These are phyloP conservation scores for Heliconius aoede DNA, from an alignment of 2,888 invertebrate species.

Conservation along the genomic window DNA sequence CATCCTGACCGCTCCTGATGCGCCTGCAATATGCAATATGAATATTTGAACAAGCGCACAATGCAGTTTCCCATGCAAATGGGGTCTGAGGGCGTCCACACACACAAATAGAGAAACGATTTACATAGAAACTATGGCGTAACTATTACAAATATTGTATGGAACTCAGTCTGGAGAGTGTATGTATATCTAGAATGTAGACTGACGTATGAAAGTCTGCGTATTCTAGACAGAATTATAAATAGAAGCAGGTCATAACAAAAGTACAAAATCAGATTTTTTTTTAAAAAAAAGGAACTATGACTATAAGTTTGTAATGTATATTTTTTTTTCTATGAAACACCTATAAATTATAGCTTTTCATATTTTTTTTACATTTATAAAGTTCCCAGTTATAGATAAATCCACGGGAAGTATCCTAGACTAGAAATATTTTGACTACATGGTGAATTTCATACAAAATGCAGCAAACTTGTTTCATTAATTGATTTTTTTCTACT, in stretches of 20 bases:
- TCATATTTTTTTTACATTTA: too few relatives aligned
- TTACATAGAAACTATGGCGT: slow-evolving; percentile 28
- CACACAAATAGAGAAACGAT: slow-evolving; percentile 28
- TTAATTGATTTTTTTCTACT: too few relatives aligned
- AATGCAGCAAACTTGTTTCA: too few relatives aligned
- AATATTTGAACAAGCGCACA: slow-evolving; percentile 34
- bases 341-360: too few relatives aligned
- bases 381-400: too few relatives aligned
- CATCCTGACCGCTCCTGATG: slow-evolving; percentile 21
- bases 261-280: too few relatives aligned
- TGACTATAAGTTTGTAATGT: too few relatives aligned
- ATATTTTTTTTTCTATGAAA: too few relatives aligned
- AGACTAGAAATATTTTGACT: too few relatives aligned
- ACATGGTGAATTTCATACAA: too few relatives aligned
- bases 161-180: not conserved
- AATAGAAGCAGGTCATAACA: not conserved
- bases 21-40: slow-evolving; percentile 32
- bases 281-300: too few relatives aligned
- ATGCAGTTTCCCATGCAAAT: slow-evolving; percentile 38
- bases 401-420: too few relatives aligned
- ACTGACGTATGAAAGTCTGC: not conserved
- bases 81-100: slow-evolving; percentile 26
- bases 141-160: slow-evolving; percentile 16
- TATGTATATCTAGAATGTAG: not conserved
- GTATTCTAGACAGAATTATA: not conserved